These are phyloP conservation scores for Dicrostonyx torquatus DNA, from an alignment of 2,797 vertebrate species.

Conservation along the genomic window DNA sequence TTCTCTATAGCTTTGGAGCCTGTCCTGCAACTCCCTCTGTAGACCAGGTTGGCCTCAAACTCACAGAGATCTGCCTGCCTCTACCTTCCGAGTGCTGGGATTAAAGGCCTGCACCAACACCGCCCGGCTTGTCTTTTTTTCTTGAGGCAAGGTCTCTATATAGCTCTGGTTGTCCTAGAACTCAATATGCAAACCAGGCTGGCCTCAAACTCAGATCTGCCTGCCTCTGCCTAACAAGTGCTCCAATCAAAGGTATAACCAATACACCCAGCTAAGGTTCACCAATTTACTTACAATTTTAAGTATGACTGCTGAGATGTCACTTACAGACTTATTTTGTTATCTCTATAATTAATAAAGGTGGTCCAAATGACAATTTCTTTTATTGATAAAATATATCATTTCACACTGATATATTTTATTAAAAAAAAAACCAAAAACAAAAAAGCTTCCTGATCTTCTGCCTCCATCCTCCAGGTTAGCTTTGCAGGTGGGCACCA, in stretches of 20 bases:
- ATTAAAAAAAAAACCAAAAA: slow-evolving; percentile 5
- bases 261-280: not conserved
- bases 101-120: no score
- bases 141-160: not conserved
- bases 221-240: not conserved
- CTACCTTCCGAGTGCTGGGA: not conserved
- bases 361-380: slow-evolving; percentile 17
- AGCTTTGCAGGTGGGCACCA: not conserved
- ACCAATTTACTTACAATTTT: not conserved
- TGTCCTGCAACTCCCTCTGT: not conserved
- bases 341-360: not conserved
- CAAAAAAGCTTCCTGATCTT: no score
- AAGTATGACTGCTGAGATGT: not conserved
- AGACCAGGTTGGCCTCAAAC: not conserved
- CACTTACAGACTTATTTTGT: not conserved
- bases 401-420: slow-evolving; percentile 32
- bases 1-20: not conserved
- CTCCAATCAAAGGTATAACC: not conserved
- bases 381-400: not conserved
- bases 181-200: not conserved
- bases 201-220: not conserved
- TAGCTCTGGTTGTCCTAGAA: not conserved
- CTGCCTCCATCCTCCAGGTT: not conserved
- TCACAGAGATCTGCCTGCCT: not conserved
- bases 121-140: not conserved